These are phyloP conservation scores for Thymelicus sylvestris DNA, from an alignment of 2,888 invertebrate species.

Conservation along the genomic window DNA sequence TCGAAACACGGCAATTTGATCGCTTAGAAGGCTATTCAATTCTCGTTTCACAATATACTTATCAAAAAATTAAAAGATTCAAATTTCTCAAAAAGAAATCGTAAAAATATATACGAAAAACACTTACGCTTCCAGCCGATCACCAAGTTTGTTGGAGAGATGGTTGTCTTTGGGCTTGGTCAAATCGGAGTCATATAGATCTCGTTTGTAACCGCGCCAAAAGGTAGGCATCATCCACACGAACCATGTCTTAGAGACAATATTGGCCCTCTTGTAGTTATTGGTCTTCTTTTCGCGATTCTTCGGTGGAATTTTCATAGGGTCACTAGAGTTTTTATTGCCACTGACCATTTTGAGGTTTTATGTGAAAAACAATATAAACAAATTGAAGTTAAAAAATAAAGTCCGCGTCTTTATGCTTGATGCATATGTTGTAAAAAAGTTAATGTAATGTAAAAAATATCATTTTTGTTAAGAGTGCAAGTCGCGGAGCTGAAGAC, in stretches of 20 bases:
- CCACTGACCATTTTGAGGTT: constrained; percentile 77
- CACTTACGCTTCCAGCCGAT: constrained; percentile 85
- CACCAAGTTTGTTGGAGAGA: constrained; percentile 86
- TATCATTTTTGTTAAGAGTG: constrained; percentile 59
- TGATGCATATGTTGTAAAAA: constrained; percentile 45
- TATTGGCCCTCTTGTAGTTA: constrained; percentile 74
- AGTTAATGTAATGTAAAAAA: constrained; percentile 54
- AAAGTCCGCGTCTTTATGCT: constrained; percentile 46
- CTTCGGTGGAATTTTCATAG: constrained; percentile 74
- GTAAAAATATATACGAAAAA: constrained; percentile 8
- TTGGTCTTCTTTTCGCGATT: constrained; percentile 78
- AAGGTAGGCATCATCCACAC: constrained; percentile 83
- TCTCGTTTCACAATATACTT: neutral
- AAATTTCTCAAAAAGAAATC: neutral
- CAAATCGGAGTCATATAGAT: constrained; percentile 88
- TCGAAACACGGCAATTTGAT: too few relatives aligned
- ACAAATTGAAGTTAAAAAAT: constrained; percentile 36
- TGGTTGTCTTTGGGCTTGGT: constrained; percentile 88
- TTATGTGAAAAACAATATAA: constrained; percentile 43
- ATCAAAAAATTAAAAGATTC: neutral
- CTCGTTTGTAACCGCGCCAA: constrained; percentile 86
- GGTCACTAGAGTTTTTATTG: constrained; percentile 72
- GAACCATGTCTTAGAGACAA: constrained; percentile 77
- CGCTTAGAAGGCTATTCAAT: too few relatives aligned
- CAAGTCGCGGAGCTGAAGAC: constrained; percentile 56